phyloP scores from a whole-genome alignment of 2,113 vertebrate genomes.

The Hypocryptadius cinnamomeus region DNA sequence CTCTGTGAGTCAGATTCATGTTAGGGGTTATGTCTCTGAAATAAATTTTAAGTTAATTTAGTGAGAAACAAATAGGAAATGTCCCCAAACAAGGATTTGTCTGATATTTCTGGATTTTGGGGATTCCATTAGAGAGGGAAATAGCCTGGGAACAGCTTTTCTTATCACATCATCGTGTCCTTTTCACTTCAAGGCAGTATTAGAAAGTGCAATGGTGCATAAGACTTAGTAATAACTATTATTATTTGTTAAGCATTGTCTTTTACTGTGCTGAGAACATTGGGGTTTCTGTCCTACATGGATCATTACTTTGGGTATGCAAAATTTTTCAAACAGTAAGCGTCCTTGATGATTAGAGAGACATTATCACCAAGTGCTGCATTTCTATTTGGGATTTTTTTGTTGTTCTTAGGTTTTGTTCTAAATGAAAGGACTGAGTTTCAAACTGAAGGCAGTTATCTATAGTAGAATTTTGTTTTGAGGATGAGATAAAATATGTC shows the following conservation, averaged over 20 bases:
- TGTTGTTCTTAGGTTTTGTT: background rate
- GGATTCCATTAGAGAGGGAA: background rate
- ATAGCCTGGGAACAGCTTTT: background rate
- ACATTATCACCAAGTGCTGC: background rate
- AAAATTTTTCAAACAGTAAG: slow-evolving; percentile 8
- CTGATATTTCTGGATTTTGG: background rate
- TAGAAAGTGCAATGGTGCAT: slow-evolving; percentile 35
- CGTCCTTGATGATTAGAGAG: slow-evolving; percentile 18
- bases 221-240: slow-evolving; percentile 33
- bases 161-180: background rate
- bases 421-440: background rate
- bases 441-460: background rate
- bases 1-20: background rate
- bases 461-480: background rate
- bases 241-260: slow-evolving; percentile 43
- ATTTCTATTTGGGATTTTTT: background rate
- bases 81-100: background rate
- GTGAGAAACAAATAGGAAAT: background rate
- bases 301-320: slow-evolving; percentile 29
- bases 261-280: slow-evolving; percentile 5
- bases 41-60: background rate
- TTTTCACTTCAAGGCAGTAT: slow-evolving; percentile 21
- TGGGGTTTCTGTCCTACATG: slow-evolving; percentile 6
- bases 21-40: background rate
- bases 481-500: background rate